Evolutionary conservation across 2,888 invertebrate genomes (phyloP), one percentile per base, ranked within the genome.

Genomic region (Ophion slaviceki): DNA sequence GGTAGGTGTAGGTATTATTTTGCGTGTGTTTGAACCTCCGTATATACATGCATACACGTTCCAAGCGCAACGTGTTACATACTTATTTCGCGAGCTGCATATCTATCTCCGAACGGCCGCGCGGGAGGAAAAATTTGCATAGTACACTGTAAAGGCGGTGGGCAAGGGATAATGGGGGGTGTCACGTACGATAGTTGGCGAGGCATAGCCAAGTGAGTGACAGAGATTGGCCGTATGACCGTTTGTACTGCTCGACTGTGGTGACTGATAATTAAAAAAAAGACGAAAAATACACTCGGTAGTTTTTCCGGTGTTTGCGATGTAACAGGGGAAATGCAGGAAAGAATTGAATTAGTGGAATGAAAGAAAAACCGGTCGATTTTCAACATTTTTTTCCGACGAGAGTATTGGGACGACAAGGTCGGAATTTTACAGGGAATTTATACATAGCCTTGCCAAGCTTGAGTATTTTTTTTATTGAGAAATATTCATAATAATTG

Each of bases 1-100:
- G 92, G 92, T 93, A 93, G 92, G 92, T 92, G 91, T 91, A 88
- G 81, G 62, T 81, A 81, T 81, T 64, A 81, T 81, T 81, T 67
- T 64, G 87, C 87, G 77, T 76, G 36, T 76, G 57, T 81, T 47
- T 57, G 24, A 77, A 57, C 11, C 67, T 10, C 67, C 66, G 45
- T 6, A 40, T 20, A 32, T 53, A 14, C 24, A 10, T 61, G 11
- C 2, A 57, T 24, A 59, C 28, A 40, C 40, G 64, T 64, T 61
- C 40, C 72, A 20, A 61, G 45, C 24, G n/a, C 66, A 71, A 76
- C 84, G 62, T 61, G 79, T 84, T 74, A 45, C 53, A 79, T 71
- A 82, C 79, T 79, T 82, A 82, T 79, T 78, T 77, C 66, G 67
- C 77, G 66, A 72, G 66, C 36, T 76, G 80, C 86, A 77, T 64